Evolutionary conservation across 2,888 invertebrate species (phyloP).

Genomic region (Mesorhabditis sp.): DNA sequence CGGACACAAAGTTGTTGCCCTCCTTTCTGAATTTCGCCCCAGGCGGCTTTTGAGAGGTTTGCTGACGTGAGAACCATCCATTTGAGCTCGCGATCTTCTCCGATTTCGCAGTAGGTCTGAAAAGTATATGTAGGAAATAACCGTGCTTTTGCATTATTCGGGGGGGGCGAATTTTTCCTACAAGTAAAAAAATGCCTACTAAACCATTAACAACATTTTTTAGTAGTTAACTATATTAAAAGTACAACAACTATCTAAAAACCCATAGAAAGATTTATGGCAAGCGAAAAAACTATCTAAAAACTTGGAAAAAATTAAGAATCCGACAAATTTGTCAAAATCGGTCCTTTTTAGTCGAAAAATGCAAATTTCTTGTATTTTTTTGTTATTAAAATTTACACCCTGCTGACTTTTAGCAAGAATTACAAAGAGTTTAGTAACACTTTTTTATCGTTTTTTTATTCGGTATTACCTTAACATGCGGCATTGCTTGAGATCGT

Average conservation of each 20-base stretch:
- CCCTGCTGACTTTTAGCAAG: too few species aligned
- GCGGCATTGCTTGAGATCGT: constrained; percentile 84
- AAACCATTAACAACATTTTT: too few species aligned
- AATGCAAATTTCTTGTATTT: neutral
- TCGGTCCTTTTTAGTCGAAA: constrained; percentile 59
- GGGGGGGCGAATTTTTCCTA: too few species aligned
- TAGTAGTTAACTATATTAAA: too few species aligned
- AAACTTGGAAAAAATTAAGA: neutral
- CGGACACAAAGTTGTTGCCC: constrained; percentile 27
- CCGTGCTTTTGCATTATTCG: too few species aligned
- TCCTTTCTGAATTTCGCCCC: constrained; percentile 70
- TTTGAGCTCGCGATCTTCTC: constrained; percentile 22
- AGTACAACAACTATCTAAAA: too few species aligned
- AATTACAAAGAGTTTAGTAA: too few species aligned
- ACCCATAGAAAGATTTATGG: too few species aligned
- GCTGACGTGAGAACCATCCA: constrained; percentile 69
- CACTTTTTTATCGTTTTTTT: too few species aligned
- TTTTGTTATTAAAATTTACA: too few species aligned
- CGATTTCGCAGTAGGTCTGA: constrained; percentile 25
- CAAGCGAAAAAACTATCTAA: neutral
- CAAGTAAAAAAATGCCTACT: too few species aligned
- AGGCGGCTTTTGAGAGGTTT: constrained; percentile 93
- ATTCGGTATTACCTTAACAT: constrained; percentile 78
- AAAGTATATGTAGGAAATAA: neutral
- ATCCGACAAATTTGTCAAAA: neutral